Percentiles rank a stretch among this genome's conserved stretches.
These are phyloP conservation scores for Unio delphinus DNA, from an alignment of 2,888 invertebrate species.

Conservation along the genomic window DNA sequence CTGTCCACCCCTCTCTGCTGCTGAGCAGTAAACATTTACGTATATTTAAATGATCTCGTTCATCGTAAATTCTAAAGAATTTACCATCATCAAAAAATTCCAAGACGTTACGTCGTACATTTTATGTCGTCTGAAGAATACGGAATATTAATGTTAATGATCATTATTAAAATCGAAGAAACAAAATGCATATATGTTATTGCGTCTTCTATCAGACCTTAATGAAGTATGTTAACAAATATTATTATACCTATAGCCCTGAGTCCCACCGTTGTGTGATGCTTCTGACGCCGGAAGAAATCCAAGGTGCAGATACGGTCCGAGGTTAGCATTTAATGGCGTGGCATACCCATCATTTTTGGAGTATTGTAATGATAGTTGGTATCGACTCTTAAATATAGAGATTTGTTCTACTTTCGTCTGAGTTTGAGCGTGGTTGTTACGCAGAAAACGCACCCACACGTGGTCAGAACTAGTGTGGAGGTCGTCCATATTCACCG, in stretches of 20 bases:
- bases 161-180: too few relatives aligned
- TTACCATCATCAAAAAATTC: too few relatives aligned
- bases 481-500: constrained; percentile 13
- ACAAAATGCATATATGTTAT: too few relatives aligned
- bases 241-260: constrained; percentile 10
- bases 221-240: too few relatives aligned
- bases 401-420: constrained; percentile 15
- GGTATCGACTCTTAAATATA: constrained; percentile 4
- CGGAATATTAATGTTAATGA: too few relatives aligned
- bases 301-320: constrained; percentile 18
- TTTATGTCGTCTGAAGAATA: too few relatives aligned
- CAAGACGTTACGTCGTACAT: too few relatives aligned
- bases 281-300: constrained; percentile 10
- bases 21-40: too few relatives aligned
- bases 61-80: too few relatives aligned
- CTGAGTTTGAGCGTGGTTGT: constrained; percentile 16
- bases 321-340: constrained; percentile 13
- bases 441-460: constrained; percentile 12
- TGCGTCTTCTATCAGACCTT: too few relatives aligned
- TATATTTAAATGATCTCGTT: too few relatives aligned
- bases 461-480: constrained; percentile 15
- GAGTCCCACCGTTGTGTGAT: constrained; percentile 1
- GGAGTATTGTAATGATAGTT: constrained; percentile 19
- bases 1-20: too few relatives aligned
- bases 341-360: constrained; percentile 7